phyloP scores from a whole-genome alignment of 2,888 invertebrate genomes.

The Phyllotreta striolata region DNA sequence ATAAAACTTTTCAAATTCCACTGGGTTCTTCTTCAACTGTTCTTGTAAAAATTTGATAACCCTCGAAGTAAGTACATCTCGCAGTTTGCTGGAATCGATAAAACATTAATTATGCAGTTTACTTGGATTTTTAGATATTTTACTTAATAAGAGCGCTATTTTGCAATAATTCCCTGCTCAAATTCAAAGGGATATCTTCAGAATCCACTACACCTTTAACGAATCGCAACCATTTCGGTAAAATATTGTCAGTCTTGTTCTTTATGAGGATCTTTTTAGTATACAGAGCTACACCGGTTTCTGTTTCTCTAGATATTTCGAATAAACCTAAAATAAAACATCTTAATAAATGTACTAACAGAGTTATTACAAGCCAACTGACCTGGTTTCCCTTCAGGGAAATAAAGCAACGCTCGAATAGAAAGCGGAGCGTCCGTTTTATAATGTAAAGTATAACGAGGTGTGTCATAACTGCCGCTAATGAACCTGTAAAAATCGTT shows the following conservation, averaged over 20 bases:
- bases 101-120: neutral
- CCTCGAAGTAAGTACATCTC: slow-evolving; percentile 83
- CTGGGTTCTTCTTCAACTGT: slow-evolving; percentile 82
- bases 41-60: slow-evolving; percentile 87
- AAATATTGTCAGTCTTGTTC: slow-evolving; percentile 85
- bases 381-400: slow-evolving; percentile 82
- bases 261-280: slow-evolving; percentile 93
- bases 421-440: slow-evolving; percentile 92
- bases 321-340: slow-evolving; percentile 70
- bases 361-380: neutral
- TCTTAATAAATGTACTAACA: slow-evolving; percentile 1
- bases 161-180: slow-evolving; percentile 94
- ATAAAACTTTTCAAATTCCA: slow-evolving; percentile 86
- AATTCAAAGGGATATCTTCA: slow-evolving; percentile 97
- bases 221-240: slow-evolving; percentile 96
- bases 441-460: slow-evolving; percentile 91
- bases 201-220: slow-evolving; percentile 98
- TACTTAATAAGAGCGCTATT: slow-evolving; percentile 89
- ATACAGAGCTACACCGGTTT: slow-evolving; percentile 88
- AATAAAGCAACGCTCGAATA: slow-evolving; percentile 89
- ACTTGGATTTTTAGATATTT: slow-evolving; percentile 48
- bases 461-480: slow-evolving; percentile 84
- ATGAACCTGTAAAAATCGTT: slow-evolving; percentile 92
- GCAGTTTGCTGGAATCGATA: slow-evolving; percentile 71
- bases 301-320: slow-evolving; percentile 86